Evolutionary conservation across 2,113 vertebrate genomes (phyloP), one percentile per base, ranked within the genome.

Genomic region (Phylloscopus trochiloides): DNA sequence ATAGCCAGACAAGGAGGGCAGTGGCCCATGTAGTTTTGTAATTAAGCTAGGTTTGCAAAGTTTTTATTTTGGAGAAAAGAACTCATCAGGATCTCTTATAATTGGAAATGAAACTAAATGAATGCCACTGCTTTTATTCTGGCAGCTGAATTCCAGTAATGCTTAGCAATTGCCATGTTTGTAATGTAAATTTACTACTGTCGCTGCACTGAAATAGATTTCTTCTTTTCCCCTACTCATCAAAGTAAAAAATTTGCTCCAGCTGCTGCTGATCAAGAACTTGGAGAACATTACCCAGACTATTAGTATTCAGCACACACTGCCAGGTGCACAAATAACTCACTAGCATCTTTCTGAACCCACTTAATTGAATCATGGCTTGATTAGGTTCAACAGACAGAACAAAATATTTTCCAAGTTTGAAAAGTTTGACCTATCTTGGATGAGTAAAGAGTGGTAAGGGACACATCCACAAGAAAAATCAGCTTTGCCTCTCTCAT

Each of bases 261-360:
- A 96, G 94, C 94, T 95, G 92, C 95, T 94, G 88, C 93, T 96
- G 78, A 81, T 83, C 57, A 94, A 89, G 94, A 66, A 63, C 55
- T 74, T 74, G 61, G 51, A 86, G 93, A 93, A 93, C 43, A 88
- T 84, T 86, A 83, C 54, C 61, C 76, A 86, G 61, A 32, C 22
- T 42, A 48, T 95, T 29, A 45, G 48, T 32, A 95, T 90, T 81
- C 96, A 58, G 51, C 34, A 67, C 42, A 58, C 71, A 22, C 59
- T 58, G 31, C 40, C 93, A 95, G 94, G 82, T 94, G 90, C 93
- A 86, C 67, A 84, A 80, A 67, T 68, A 94, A 57, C 72, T 88
- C 81, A 26, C 63, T 40, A 50, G 38, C 71, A 92, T 88, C 57
- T 76, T 52, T 47, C 87, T 90, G 58, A 74, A 48, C 50, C 20